These are phyloP conservation scores for Oppia nitens DNA, from an alignment of 1,140 invertebrate species.

Conservation along the genomic window DNA sequence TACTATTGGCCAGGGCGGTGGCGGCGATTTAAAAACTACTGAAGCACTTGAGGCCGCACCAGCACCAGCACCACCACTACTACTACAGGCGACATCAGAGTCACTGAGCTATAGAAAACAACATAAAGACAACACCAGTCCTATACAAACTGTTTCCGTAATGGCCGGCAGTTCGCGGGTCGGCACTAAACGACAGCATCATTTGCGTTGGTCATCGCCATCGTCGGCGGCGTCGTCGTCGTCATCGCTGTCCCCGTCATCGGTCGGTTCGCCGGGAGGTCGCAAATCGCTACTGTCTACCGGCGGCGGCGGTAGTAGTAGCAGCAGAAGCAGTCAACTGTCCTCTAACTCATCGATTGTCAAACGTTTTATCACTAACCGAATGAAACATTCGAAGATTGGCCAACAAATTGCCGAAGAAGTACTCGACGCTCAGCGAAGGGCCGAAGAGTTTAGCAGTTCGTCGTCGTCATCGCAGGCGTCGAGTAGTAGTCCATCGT, in stretches of 20 bases:
- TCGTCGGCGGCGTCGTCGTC: no score
- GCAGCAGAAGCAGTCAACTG: no score
- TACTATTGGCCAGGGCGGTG: neutral
- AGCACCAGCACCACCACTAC: no score
- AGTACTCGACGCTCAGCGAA: slow-evolving; percentile 25
- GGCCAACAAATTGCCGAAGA: slow-evolving; percentile 30
- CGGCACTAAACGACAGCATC: neutral
- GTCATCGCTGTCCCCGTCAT: no score
- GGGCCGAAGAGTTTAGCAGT: neutral
- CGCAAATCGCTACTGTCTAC: neutral
- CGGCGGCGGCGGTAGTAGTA: neutral
- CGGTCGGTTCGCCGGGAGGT: no score
- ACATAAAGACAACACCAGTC: no score
- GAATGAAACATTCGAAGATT: slow-evolving; percentile 20
- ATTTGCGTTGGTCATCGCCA: no score
- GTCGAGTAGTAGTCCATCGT: no score
- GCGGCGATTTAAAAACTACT: neutral
- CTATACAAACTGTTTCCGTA: no score
- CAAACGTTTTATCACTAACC: neutral
- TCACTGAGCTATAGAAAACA: no score
- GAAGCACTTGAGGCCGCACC: neutral
- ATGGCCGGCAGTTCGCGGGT: no score
- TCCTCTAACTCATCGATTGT: neutral
- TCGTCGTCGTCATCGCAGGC: neutral
- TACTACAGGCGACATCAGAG: no score